phyloP scores from a whole-genome alignment of 1,140 invertebrate genomes.

The Drosophila ogumai region DNA sequence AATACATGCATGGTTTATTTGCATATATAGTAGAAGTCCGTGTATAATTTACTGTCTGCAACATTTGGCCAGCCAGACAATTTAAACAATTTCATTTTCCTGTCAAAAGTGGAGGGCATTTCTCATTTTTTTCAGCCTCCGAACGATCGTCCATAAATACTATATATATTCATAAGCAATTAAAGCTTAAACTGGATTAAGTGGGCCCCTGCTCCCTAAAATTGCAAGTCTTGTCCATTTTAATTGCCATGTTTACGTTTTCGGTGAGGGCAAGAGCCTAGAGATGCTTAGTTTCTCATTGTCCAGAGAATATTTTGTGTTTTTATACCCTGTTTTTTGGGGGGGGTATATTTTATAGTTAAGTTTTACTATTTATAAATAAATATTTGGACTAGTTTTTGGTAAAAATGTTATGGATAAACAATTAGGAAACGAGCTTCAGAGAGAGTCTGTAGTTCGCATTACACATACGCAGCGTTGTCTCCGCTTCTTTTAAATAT shows the following conservation, averaged over 20 bases:
- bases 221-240: neutral
- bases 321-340: neutral
- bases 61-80: constrained; percentile 10
- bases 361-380: neutral
- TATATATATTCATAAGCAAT: neutral
- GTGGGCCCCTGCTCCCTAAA: neutral
- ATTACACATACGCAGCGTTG: constrained; percentile 6
- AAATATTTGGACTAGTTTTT: neutral
- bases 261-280: neutral
- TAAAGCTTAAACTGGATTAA: neutral
- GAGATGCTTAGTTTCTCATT: neutral
- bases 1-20: constrained; percentile 1
- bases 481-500: neutral
- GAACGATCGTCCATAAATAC: neutral
- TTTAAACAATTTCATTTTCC: constrained; percentile 24
- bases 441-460: neutral
- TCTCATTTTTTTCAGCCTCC: neutral
- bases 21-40: constrained; percentile 3
- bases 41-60: constrained; percentile 21
- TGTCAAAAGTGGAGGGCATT: neutral
- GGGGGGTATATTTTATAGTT: neutral
- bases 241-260: constrained; percentile 17
- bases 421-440: neutral
- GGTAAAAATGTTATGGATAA: neutral
- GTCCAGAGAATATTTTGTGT: neutral